These are phyloP conservation scores for Rhincodon typus DNA, from an alignment of 2,797 vertebrate genomes.

Conservation along the genomic window DNA sequence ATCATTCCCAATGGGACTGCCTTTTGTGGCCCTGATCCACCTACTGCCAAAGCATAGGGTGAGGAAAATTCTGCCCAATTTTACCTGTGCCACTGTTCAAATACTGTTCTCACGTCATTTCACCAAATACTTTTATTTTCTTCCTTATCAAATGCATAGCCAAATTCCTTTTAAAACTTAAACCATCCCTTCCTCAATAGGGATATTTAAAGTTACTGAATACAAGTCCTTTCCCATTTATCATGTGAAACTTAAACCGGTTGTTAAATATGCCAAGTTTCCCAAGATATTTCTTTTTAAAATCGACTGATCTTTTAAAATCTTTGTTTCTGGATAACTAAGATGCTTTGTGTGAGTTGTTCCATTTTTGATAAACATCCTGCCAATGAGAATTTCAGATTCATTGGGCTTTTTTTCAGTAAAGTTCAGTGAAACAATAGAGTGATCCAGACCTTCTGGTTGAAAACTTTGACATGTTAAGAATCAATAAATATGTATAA, in stretches of 20 bases:
- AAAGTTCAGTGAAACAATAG: not conserved
- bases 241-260: not conserved
- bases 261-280: not conserved
- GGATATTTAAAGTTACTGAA: not conserved
- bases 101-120: not conserved
- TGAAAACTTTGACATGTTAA: not conserved
- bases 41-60: not conserved
- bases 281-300: not conserved
- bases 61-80: not conserved
- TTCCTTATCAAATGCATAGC: not conserved
- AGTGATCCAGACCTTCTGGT: not conserved
- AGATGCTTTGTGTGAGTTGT: not conserved
- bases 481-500: not conserved
- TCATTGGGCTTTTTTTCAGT: not conserved
- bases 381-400: not conserved
- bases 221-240: not conserved
- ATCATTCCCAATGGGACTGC: not conserved
- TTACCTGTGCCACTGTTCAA: not conserved
- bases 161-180: constrained; percentile 4
- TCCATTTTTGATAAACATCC: not conserved
- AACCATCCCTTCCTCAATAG: not conserved
- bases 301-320: not conserved
- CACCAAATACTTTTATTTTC: not conserved
- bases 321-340: not conserved
- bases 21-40: too few relatives aligned